Evolutionary conservation across 2,113 vertebrate species (phyloP), one percentile per base, ranked within the genome.

Genomic region (Sapayoa aenigma): DNA sequence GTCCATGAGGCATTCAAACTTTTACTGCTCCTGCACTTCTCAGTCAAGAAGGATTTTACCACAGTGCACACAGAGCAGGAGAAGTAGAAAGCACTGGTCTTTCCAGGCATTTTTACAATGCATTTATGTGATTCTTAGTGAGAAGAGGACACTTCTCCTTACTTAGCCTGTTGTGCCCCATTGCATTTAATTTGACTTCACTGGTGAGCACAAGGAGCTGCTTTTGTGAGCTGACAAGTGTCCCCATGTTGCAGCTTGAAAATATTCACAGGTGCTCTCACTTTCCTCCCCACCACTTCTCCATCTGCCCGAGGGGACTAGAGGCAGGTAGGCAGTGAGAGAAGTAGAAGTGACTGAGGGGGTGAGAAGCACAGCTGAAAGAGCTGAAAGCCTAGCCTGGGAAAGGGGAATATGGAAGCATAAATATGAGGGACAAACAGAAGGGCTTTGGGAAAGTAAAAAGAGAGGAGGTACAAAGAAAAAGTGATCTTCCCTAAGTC

Each of bases 21-120:
- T 67, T 14, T 50, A 21, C 14, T 56, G 23, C 27, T 92, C 21
- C 67, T 85, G 47, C 7, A 42, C 58, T 35, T 88, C 79, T 59
- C 2, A 2, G 17, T 63, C 0, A 0, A 63, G 71, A 59, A 84
- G 46, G 23, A 30, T 63, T 82, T 59, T 20, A 44, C 14, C 55
- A 41, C 6, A 23, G 18, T 1, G 10, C 30, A 35, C 8, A 17
- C 27, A 30, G 27, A 41, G 66, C 0, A 0, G 47, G 42, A 79
- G 37, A 14, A 22, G 44, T 35, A 88, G 52, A 73, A 74, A 84
- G 31, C 47, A n/a, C 6, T 85, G 56, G 8, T 28, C n/a, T 25
- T 71, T 67, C 56, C 56, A 83, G 67, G 47, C 12, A 27, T 42
- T 75, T 91, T 60, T 90, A 67, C 13, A 77, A 42, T 1, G 10